Conservation (phyloP, 1,140 invertebrate species). For the Drosophila setifemur region DNA sequence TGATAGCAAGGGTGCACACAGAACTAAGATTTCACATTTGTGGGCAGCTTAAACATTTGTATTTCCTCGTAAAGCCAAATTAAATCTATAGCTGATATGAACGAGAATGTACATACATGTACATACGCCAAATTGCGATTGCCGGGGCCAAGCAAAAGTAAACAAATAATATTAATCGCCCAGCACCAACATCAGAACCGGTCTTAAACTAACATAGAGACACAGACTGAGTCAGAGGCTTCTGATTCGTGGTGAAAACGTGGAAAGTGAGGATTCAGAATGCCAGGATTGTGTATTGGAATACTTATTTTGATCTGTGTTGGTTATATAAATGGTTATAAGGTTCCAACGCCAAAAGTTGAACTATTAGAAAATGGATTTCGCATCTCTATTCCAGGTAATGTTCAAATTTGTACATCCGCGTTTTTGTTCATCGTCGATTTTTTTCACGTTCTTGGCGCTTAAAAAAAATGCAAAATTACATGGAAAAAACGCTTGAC, state of each 20-base stretch:
- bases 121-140: constrained; percentile 3
- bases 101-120: not conserved
- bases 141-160: constrained; percentile 19
- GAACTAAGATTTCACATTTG: not conserved
- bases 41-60: constrained; percentile 4
- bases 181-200: not conserved
- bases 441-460: no score
- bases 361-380: constrained; percentile 57
- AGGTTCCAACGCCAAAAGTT: constrained; percentile 47
- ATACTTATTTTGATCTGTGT: not conserved
- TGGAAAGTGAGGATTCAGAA: not conserved
- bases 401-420: not conserved
- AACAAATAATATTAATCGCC: constrained; percentile 23
- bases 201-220: constrained; percentile 15
- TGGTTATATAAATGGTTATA: constrained; percentile 25
- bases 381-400: constrained; percentile 70
- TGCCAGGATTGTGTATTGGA: constrained; percentile 20
- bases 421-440: not conserved
- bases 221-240: constrained; percentile 35
- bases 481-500: no score
- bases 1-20: not conserved
- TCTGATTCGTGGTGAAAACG: not conserved
- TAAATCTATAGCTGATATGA: constrained; percentile 11
- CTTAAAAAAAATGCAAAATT: no score
- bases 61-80: constrained; percentile 2